Evolutionary conservation across 2,888 invertebrate species (phyloP).

Genomic region (Osedax fenrisi): DNA sequence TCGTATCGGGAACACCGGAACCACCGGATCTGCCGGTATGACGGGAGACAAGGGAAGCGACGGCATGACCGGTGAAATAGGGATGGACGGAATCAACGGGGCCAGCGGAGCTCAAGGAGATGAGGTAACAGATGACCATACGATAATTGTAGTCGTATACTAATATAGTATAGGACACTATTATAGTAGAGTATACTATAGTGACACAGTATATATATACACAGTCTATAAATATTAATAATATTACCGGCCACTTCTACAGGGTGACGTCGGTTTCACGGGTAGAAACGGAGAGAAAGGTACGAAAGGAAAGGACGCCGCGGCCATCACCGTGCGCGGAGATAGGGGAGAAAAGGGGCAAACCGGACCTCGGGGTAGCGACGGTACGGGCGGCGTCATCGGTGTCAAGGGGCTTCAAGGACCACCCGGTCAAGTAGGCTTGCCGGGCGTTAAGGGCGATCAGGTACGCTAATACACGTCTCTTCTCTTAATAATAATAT

Average conservation of each 20-base stretch:
- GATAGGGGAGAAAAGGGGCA: background rate
- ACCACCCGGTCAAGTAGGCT: background rate
- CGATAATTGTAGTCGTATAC: too few species aligned
- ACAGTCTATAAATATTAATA: too few species aligned
- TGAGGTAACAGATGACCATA: too few species aligned
- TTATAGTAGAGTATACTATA: too few species aligned
- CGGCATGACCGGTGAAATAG: background rate
- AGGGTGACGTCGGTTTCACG: background rate
- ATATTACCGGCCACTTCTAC: too few species aligned
- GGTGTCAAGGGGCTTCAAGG: slow-evolving; percentile 21
- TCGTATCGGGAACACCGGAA: slow-evolving; percentile 12
- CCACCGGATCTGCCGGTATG: background rate
- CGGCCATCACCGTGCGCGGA: background rate
- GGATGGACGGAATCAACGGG: too few species aligned
- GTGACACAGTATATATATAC: too few species aligned
- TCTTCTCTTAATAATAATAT: too few species aligned
- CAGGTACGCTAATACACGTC: background rate
- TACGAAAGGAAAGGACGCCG: background rate
- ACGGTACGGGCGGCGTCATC: background rate
- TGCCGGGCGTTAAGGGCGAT: slow-evolving; percentile 3
- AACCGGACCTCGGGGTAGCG: background rate
- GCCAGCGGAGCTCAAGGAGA: too few species aligned
- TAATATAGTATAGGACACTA: too few species aligned
- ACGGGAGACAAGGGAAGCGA: background rate
- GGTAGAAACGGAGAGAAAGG: background rate